phyloP scores from a whole-genome alignment of 2,888 invertebrate genomes.

The Zelleria hepariella region DNA sequence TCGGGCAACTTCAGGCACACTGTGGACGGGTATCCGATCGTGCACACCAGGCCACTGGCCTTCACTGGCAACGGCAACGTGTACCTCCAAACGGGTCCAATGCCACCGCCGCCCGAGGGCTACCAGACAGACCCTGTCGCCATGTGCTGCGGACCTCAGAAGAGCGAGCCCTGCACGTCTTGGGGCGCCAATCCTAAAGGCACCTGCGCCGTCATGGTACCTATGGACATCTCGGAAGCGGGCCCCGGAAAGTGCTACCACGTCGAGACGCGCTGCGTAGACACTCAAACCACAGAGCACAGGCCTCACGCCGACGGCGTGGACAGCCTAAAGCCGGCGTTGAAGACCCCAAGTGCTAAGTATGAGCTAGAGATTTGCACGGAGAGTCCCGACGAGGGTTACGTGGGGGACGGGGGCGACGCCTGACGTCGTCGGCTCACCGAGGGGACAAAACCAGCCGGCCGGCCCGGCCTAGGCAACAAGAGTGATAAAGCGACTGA shows the following conservation, averaged over 20 bases:
- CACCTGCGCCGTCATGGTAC: conserved; percentile 66
- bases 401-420: conserved; percentile 83
- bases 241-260: conserved; percentile 65
- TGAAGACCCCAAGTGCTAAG: conserved; percentile 59
- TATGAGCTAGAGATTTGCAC: conserved; percentile 72
- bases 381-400: conserved; percentile 90
- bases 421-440: conserved; percentile 75
- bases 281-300: conserved; percentile 73
- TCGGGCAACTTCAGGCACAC: conserved; percentile 77
- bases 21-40: conserved; percentile 83
- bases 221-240: conserved; percentile 51
- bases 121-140: conserved; percentile 74
- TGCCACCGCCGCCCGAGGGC: conserved; percentile 79
- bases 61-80: conserved; percentile 61
- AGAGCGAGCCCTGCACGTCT: conserved; percentile 52
- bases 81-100: conserved; percentile 68
- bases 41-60: conserved; percentile 64
- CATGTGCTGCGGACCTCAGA: conserved; percentile 51
- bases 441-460: conserved; percentile 57
- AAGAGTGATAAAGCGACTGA: conserved; percentile 68
- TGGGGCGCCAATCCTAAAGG: conserved; percentile 62
- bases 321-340: conserved; percentile 54
- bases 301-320: conserved; percentile 17
- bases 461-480: conserved; percentile 32
- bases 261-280: conserved; percentile 72